A percentile compares a stretch with the other conserved stretches of the same genome.
phyloP scores from a whole-genome alignment of 2,113 vertebrate species.

The Thomomys bottae region DNA sequence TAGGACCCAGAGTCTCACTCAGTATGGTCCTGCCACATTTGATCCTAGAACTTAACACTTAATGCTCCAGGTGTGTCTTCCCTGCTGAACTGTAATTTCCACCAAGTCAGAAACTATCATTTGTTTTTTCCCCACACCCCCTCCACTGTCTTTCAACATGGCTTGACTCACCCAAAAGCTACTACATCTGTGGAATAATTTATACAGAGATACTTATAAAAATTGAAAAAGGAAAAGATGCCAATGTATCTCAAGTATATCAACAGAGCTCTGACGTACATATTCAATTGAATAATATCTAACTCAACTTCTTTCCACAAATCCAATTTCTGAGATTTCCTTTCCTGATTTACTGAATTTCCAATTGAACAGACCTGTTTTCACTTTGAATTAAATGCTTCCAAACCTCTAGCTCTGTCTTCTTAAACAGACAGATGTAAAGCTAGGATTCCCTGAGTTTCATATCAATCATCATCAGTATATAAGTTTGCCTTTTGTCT shows the following conservation, averaged over 20 bases:
- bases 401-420: slow-evolving; percentile 1
- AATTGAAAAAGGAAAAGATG: slow-evolving; percentile 1
- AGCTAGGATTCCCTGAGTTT: neutral
- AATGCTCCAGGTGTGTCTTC: neutral
- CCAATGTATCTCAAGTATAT: neutral
- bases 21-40: accelerated
- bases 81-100: neutral
- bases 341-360: slow-evolving; percentile 30
- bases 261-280: neutral
- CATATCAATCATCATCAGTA: neutral
- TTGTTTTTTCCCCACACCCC: neutral
- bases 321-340: slow-evolving; percentile 45
- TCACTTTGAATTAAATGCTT: slow-evolving; percentile 50
- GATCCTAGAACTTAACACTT: neutral
- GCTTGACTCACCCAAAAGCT: neutral
- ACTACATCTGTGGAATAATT: neutral
- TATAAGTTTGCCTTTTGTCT: no score
- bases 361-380: slow-evolving; percentile 30
- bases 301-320: slow-evolving; percentile 2
- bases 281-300: slow-evolving; percentile 30
- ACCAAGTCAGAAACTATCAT: neutral
- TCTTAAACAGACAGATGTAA: neutral
- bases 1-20: neutral
- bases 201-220: neutral
- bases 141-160: neutral